These are phyloP conservation scores for Xestia c-nigrum DNA, from an alignment of 2,888 invertebrate genomes.

Conservation along the genomic window DNA sequence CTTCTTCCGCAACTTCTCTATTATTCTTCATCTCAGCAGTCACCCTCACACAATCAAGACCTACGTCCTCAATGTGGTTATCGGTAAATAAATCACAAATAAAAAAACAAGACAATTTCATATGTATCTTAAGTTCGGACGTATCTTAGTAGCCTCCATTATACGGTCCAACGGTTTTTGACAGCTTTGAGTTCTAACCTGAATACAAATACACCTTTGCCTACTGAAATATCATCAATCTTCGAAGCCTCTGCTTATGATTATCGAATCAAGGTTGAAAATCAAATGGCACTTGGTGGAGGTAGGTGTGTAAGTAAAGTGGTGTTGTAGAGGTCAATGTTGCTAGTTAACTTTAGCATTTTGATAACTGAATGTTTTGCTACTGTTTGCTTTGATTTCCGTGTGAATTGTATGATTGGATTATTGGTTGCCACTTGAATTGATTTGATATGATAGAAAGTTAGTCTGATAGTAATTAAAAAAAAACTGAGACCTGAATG, in stretches of 20 bases:
- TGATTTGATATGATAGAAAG: not conserved
- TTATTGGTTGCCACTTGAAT: conserved; percentile 6
- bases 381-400: conserved; percentile 69
- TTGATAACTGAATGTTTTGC: conserved; percentile 69
- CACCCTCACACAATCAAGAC: conserved; percentile 29
- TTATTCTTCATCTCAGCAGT: not conserved
- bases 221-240: conserved; percentile 14
- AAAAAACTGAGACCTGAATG: no score
- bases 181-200: conserved; percentile 71
- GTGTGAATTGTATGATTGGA: conserved; percentile 29
- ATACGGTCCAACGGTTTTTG: conserved; percentile 74
- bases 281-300: conserved; percentile 4
- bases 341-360: conserved; percentile 69
- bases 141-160: conserved; percentile 82
- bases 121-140: conserved; percentile 64
- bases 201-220: conserved; percentile 52
- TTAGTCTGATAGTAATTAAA: not conserved
- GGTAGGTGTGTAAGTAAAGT: conserved; percentile 23
- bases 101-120: conserved; percentile 52
- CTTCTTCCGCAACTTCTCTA: not conserved
- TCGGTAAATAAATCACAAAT: conserved; percentile 47
- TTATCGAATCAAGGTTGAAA: conserved; percentile 25
- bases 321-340: conserved; percentile 67
- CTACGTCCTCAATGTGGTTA: conserved; percentile 15
- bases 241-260: not conserved